phyloP scores from a whole-genome alignment of 2,888 invertebrate genomes.

The Morpho helenor region DNA sequence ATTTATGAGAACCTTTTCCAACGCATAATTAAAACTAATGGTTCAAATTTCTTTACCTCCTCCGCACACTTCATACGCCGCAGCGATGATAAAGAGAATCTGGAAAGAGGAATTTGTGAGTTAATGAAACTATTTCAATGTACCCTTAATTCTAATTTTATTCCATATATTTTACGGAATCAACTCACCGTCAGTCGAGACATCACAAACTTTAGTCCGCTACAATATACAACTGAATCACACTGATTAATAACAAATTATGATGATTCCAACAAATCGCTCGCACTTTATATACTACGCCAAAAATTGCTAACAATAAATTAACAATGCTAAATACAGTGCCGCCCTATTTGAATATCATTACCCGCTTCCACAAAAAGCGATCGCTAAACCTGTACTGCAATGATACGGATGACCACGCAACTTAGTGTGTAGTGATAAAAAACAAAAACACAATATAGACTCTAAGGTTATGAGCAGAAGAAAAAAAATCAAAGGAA shows the following conservation, averaged over 20 bases:
- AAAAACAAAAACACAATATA: neutral
- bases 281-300: slow-evolving; percentile 70
- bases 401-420: slow-evolving; percentile 27
- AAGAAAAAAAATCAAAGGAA: neutral
- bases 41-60: slow-evolving; percentile 41
- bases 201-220: slow-evolving; percentile 47
- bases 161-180: neutral
- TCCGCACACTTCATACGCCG: slow-evolving; percentile 62
- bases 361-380: slow-evolving; percentile 42
- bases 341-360: slow-evolving; percentile 71
- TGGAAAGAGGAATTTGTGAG: slow-evolving; percentile 35
- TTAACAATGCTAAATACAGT: slow-evolving; percentile 68
- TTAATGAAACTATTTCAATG: neutral
- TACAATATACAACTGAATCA: slow-evolving; percentile 47
- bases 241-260: slow-evolving; percentile 44
- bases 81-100: slow-evolving; percentile 70
- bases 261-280: slow-evolving; percentile 49
- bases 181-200: slow-evolving; percentile 66
- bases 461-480: slow-evolving; percentile 1
- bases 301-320: slow-evolving; percentile 67
- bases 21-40: no score
- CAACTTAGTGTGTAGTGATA: slow-evolving; percentile 12
- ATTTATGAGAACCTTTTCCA: neutral
- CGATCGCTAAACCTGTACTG: slow-evolving; percentile 29
- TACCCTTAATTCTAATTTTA: neutral